Evolutionary conservation across 2,113 vertebrate species (phyloP).

Genomic region (Promerops cafer): DNA sequence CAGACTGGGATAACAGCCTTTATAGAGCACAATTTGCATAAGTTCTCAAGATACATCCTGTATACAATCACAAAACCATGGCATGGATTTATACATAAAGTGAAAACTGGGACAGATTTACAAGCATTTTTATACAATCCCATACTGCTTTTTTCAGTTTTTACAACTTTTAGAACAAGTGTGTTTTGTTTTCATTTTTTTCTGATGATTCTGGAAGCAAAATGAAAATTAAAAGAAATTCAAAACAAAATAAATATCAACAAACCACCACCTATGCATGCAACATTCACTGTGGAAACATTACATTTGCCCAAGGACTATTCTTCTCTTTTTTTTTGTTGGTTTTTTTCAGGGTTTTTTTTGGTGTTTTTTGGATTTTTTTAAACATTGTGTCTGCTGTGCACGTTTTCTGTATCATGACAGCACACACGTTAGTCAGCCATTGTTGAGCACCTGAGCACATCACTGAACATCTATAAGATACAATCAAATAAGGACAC

Average conservation of each 20-base stretch:
- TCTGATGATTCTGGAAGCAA: constrained; percentile 75
- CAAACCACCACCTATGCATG: constrained; percentile 91
- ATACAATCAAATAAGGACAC: constrained; percentile 79
- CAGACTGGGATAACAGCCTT: constrained; percentile 85
- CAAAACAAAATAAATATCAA: constrained; percentile 67
- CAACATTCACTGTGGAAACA: constrained; percentile 94
- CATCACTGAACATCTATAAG: constrained; percentile 81
- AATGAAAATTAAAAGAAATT: constrained; percentile 59
- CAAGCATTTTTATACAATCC: constrained; percentile 90
- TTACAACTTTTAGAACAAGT: constrained; percentile 75
- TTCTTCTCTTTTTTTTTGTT: constrained; percentile 30
- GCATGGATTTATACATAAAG: constrained; percentile 89
- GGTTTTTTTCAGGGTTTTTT: constrained; percentile 51
- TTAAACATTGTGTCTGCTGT: constrained; percentile 70
- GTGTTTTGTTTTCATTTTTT: constrained; percentile 40
- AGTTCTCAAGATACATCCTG: constrained; percentile 91
- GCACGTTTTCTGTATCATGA: constrained; percentile 74
- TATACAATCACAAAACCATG: constrained; percentile 97
- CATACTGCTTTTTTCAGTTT: constrained; percentile 76
- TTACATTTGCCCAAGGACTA: constrained; percentile 82
- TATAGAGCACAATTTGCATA: constrained; percentile 96
- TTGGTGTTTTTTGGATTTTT: constrained; percentile 56
- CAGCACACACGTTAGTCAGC: constrained; percentile 77
- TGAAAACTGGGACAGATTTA: constrained; percentile 95
- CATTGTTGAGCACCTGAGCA: constrained; percentile 79